These are phyloP conservation scores for Oncorhynchus nerka DNA, from an alignment of 2,113 vertebrate species.

Conservation along the genomic window DNA sequence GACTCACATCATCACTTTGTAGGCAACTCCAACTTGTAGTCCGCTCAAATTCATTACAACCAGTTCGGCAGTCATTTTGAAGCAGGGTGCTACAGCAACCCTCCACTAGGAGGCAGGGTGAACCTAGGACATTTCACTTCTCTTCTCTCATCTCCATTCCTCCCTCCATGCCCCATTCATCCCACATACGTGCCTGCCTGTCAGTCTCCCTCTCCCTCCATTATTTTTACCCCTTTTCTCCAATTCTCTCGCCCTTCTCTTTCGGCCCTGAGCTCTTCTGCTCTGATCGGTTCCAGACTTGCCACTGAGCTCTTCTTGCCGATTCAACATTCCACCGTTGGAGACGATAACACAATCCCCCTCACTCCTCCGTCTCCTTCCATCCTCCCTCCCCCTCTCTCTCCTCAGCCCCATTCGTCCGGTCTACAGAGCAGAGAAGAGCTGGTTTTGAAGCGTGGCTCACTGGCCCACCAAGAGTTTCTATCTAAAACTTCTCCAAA, in stretches of 20 bases:
- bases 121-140: slow-evolving; percentile 32
- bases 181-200: background rate
- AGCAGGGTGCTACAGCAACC: slow-evolving; percentile 39
- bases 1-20: background rate
- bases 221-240: background rate
- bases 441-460: slow-evolving; percentile 32
- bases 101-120: slow-evolving; percentile 64
- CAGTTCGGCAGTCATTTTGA: background rate
- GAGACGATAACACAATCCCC: slow-evolving; percentile 51
- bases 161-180: slow-evolving; percentile 18
- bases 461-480: slow-evolving; percentile 53
- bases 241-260: slow-evolving; percentile 48
- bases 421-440: slow-evolving; percentile 42
- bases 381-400: background rate
- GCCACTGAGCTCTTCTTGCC: slow-evolving; percentile 73
- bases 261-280: slow-evolving; percentile 53
- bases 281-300: slow-evolving; percentile 75
- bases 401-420: slow-evolving; percentile 10
- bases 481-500: slow-evolving; percentile 54
- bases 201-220: background rate
- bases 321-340: slow-evolving; percentile 78
- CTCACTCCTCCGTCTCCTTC: slow-evolving; percentile 53
- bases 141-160: slow-evolving; percentile 10
- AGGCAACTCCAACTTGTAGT: background rate
- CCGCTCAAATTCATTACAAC: slow-evolving; percentile 12